These are phyloP conservation scores for Lophotriccus pileatus DNA, from an alignment of 2,797 vertebrate species.

Conservation along the genomic window DNA sequence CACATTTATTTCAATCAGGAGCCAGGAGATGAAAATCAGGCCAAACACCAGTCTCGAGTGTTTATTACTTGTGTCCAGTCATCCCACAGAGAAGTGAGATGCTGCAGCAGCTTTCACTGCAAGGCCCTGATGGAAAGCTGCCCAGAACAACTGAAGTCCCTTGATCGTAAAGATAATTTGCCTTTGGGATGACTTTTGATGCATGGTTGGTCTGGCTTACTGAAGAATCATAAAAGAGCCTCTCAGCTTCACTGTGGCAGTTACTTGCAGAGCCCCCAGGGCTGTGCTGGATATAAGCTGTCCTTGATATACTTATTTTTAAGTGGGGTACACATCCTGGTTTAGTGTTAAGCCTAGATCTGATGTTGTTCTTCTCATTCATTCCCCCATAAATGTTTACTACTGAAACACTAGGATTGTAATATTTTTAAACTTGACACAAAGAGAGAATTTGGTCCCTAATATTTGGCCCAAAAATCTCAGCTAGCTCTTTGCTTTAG, in stretches of 20 bases:
- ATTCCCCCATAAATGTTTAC: background rate
- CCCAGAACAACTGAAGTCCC: conserved; percentile 20
- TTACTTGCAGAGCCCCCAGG: background rate
- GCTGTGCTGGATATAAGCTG: background rate
- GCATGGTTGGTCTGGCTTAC: background rate
- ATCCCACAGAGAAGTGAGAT: conserved; percentile 19
- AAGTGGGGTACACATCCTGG: background rate
- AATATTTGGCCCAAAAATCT: background rate
- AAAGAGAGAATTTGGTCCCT: background rate
- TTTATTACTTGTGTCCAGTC: conserved; percentile 43
- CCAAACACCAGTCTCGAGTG: background rate
- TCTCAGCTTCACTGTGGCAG: background rate
- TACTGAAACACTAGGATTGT: background rate
- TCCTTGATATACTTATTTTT: background rate
- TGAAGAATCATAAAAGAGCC: background rate
- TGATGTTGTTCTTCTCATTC: background rate
- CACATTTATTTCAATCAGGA: conserved; percentile 39
- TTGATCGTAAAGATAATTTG: conserved; percentile 31
- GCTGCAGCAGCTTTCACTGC: background rate
- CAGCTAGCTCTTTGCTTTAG: background rate
- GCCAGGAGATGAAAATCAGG: conserved; percentile 49
- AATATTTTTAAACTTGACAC: background rate
- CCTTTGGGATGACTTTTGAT: conserved; percentile 24
- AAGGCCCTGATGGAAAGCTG: conserved; percentile 19
- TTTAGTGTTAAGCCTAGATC: background rate